Conservation (phyloP, 2,888 invertebrate genomes). For the Neria commutata region DNA sequence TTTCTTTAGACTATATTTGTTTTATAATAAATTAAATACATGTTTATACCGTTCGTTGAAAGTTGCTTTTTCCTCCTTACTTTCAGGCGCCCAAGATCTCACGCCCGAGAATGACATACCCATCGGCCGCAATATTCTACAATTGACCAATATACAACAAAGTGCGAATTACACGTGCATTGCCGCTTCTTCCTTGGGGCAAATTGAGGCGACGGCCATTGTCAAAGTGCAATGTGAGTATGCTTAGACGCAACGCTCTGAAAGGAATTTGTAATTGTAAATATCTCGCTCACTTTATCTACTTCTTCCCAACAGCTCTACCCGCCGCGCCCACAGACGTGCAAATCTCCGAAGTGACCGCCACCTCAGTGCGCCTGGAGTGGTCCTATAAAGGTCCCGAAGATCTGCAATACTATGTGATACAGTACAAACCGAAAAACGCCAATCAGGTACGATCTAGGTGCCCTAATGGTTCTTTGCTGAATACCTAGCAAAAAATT, state of each 20-base stretch:
- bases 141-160: slow-evolving; percentile 84
- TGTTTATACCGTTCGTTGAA: background rate
- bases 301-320: slow-evolving; percentile 68
- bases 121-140: slow-evolving; percentile 84
- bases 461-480: slow-evolving; percentile 17
- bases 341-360: slow-evolving; percentile 89
- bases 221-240: slow-evolving; percentile 95
- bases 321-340: slow-evolving; percentile 91
- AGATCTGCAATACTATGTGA: slow-evolving; percentile 93
- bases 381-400: slow-evolving; percentile 92
- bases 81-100: slow-evolving; percentile 74
- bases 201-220: slow-evolving; percentile 84
- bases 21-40: background rate
- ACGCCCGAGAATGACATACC: slow-evolving; percentile 88
- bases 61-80: background rate
- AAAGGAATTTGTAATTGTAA: background rate
- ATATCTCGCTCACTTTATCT: background rate
- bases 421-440: slow-evolving; percentile 95
- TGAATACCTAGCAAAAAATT: background rate
- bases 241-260: background rate
- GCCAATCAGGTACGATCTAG: slow-evolving; percentile 71
- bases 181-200: slow-evolving; percentile 91
- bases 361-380: slow-evolving; percentile 87
- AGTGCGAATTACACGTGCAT: slow-evolving; percentile 97
- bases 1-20: background rate